phyloP scores from a whole-genome alignment of 2,113 vertebrate species.

The Lagenorhynchus albirostris region DNA sequence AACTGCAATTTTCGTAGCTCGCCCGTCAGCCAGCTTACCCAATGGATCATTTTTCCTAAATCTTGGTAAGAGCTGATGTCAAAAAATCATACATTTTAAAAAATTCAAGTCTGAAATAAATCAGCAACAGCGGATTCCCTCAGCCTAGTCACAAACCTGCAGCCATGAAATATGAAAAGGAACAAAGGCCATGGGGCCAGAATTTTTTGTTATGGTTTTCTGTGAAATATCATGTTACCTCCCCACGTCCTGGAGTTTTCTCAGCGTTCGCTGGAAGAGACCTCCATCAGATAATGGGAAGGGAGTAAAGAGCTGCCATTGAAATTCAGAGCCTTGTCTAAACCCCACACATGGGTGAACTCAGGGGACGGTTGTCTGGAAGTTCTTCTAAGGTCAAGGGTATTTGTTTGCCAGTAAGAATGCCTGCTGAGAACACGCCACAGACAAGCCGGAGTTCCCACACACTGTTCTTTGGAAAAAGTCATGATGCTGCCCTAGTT shows the following conservation, averaged over 20 bases:
- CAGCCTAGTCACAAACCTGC: neutral
- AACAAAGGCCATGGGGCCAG: neutral
- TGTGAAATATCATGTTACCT: slow-evolving; percentile 18
- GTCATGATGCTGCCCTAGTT: fast-evolving
- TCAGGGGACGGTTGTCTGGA: slow-evolving; percentile 43
- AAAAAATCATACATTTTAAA: neutral
- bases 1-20: neutral
- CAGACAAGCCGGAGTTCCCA: neutral
- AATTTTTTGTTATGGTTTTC: slow-evolving; percentile 29
- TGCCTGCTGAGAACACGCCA: slow-evolving; percentile 45
- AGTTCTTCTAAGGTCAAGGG: slow-evolving; percentile 56
- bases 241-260: neutral
- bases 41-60: neutral
- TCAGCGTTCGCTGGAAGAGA: neutral
- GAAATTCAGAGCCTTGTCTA: slow-evolving; percentile 27
- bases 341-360: slow-evolving; percentile 38
- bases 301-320: neutral
- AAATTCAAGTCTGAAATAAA: neutral
- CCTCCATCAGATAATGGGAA: neutral
- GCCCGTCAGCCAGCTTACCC: neutral
- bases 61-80: neutral
- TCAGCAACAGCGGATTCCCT: slow-evolving; percentile 35
- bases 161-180: neutral
- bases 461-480: neutral
- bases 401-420: slow-evolving; percentile 59